Evolutionary conservation across 2,888 invertebrate genomes (phyloP), one percentile per base, ranked within the genome.

Genomic region (Erebia palarica): DNA sequence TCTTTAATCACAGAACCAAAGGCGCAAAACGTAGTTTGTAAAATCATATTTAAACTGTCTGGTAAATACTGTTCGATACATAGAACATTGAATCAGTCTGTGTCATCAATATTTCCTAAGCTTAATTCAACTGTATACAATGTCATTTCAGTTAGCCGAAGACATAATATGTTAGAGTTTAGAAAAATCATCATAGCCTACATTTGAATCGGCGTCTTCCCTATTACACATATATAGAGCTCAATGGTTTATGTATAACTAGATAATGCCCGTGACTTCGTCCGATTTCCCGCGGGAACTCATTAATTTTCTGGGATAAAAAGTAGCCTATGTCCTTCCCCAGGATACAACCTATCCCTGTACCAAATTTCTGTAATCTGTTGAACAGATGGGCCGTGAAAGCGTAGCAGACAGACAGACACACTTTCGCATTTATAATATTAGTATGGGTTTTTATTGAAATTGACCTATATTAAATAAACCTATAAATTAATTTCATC

Each of bases 161-260:
- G 47, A 63, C 63, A 18, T 47, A 5, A n/a, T 36, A 36, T 60
- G 11, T 44, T 61, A 44, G 8, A 44, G 5, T 47, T 21, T 27
- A 63, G 21, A 49, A 49, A 13, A 18, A 51, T 14, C 47, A 49
- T 49, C 18, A 49, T n/a, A 60, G 21, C 49, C 21, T 55, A 55
- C 64, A 49, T 55, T 51, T 71, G 55, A 73, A 74, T 75, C 72
- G 69, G 70, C 44, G 72, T 74, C 74, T 74, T 74, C 72, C 74
- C 53, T 53, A 60, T 36, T 55, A 57, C 65, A 47, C 57, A 57
- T 68, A 72, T 47, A n/a, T n/a, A n/a, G n/a, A 60, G 60, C 21
- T 21, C 57, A 27, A 13, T 57, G 57, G 57, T 21, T 57, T 57
- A 57, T 57, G 57, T 57, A 57, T 27, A 27, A 21, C 21, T 21